phyloP scores from a whole-genome alignment of 92 coral and sea anemone genomes.

The Paragorgia papillata region DNA sequence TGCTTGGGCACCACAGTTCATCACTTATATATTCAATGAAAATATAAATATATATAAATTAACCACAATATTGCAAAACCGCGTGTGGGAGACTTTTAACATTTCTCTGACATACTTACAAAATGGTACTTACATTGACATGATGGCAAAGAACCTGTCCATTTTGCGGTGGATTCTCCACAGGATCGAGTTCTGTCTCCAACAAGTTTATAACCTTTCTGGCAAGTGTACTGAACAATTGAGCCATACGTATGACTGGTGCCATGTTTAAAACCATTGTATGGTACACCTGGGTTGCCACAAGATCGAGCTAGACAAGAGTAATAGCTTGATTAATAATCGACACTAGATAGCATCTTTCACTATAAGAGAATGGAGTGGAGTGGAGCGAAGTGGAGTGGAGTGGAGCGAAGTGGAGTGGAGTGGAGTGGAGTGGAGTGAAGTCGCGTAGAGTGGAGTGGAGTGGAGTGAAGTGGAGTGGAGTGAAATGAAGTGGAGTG shows the following conservation, averaged over 20 bases:
- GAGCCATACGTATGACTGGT: constrained; percentile 82
- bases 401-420: too few species aligned
- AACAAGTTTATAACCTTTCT: constrained; percentile 69
- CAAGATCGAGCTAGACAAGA: constrained; percentile 77
- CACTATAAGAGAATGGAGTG: too few species aligned
- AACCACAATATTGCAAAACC: not conserved
- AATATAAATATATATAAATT: not conserved
- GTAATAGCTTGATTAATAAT: not conserved
- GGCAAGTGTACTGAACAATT: constrained; percentile 63
- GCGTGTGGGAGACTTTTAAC: too few species aligned
- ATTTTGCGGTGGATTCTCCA: constrained; percentile 72
- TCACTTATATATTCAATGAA: constrained; percentile 59
- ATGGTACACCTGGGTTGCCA: constrained; percentile 87
- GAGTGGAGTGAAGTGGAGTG: too few species aligned
- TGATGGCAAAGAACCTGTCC: constrained; percentile 91
- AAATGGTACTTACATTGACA: constrained; percentile 71
- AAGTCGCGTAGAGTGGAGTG: too few species aligned
- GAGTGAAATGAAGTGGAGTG: too few species aligned
- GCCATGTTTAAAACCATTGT: constrained; percentile 81
- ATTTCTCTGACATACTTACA: too few species aligned
- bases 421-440: too few species aligned
- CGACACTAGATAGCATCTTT: too few species aligned
- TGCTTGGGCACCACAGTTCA: constrained; percentile 82
- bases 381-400: too few species aligned
- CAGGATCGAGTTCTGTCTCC: constrained; percentile 76